Percentiles rank a stretch among this genome's conserved stretches.
Evolutionary conservation across 35 echinoderm and acorn worm species (phyloP).

Genomic region (Lytechinus variegatus): DNA sequence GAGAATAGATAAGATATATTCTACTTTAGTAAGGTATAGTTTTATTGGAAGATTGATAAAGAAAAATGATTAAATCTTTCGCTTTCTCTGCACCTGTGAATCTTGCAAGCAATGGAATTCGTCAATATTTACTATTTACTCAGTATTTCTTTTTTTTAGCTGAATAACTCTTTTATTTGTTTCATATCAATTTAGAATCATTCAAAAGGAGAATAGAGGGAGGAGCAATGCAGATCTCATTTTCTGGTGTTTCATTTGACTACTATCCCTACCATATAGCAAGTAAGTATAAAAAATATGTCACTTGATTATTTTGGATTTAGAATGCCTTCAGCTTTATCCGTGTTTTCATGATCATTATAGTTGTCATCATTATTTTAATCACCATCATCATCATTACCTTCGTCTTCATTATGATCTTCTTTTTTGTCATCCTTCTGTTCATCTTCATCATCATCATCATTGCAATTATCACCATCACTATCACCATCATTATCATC

Average conservation of each 20-base stretch:
- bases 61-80: not conserved
- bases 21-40: too few relatives aligned
- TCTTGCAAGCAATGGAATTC: not conserved
- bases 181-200: conserved; percentile 51
- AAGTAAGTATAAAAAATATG: conserved; percentile 65
- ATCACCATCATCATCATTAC: too few relatives aligned
- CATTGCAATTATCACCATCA: too few relatives aligned
- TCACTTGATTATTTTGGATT: not conserved
- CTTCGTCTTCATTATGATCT: too few relatives aligned
- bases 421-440: too few relatives aligned
- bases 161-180: conserved; percentile 22
- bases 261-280: conserved; percentile 95
- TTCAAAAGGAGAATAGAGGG: conserved; percentile 82
- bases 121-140: not conserved
- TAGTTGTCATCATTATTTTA: too few relatives aligned
- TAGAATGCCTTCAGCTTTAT: too few relatives aligned
- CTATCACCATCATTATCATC: too few relatives aligned
- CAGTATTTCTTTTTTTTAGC: not conserved
- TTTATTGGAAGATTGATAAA: too few relatives aligned
- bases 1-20: too few relatives aligned
- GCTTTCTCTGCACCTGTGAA: not conserved
- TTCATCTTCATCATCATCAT: too few relatives aligned
- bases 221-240: conserved; percentile 89
- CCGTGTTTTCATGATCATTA: too few relatives aligned
- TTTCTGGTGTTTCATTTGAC: conserved; percentile 82